Conservation (phyloP, 2,888 invertebrate species). For the Plemyria rubiginata region DNA sequence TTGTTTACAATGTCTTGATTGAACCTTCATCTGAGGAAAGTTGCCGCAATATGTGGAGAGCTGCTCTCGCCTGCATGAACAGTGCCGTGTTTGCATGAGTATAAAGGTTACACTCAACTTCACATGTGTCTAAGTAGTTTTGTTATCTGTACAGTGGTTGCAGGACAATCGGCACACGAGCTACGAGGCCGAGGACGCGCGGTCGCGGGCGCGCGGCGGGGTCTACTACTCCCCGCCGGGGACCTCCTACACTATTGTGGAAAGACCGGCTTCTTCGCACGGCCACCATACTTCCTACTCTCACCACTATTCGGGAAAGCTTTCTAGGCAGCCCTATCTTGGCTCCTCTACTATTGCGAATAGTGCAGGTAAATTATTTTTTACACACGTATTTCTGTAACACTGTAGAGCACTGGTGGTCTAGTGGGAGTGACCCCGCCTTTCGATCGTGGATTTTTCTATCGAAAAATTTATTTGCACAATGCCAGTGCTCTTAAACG, state of each 20-base stretch:
- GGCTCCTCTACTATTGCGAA: slow-evolving; percentile 87
- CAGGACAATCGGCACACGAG: slow-evolving; percentile 81
- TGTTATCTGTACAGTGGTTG: slow-evolving; percentile 64
- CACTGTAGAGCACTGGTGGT: not conserved
- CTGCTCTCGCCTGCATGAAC: slow-evolving; percentile 9
- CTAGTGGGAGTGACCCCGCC: too few relatives aligned
- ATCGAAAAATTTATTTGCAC: too few relatives aligned
- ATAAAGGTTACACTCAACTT: slow-evolving; percentile 6
- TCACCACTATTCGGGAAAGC: slow-evolving; percentile 81
- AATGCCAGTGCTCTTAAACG: too few relatives aligned
- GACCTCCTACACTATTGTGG: slow-evolving; percentile 95
- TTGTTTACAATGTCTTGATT: not conserved
- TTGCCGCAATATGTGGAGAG: not conserved
- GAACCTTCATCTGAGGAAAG: not conserved
- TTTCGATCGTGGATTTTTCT: too few relatives aligned
- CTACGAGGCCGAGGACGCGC: slow-evolving; percentile 80
- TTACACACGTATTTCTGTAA: not conserved
- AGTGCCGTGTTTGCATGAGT: slow-evolving; percentile 10
- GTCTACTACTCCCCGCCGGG: slow-evolving; percentile 95
- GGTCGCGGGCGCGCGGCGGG: slow-evolving; percentile 86
- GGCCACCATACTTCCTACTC: slow-evolving; percentile 87
- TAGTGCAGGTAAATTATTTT: slow-evolving; percentile 62
- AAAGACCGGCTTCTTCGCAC: slow-evolving; percentile 90
- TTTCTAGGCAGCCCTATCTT: slow-evolving; percentile 87
- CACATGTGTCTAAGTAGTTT: slow-evolving; percentile 16